Evolutionary conservation across 2,113 vertebrate genomes (phyloP).

Genomic region (Barbus barbus): DNA sequence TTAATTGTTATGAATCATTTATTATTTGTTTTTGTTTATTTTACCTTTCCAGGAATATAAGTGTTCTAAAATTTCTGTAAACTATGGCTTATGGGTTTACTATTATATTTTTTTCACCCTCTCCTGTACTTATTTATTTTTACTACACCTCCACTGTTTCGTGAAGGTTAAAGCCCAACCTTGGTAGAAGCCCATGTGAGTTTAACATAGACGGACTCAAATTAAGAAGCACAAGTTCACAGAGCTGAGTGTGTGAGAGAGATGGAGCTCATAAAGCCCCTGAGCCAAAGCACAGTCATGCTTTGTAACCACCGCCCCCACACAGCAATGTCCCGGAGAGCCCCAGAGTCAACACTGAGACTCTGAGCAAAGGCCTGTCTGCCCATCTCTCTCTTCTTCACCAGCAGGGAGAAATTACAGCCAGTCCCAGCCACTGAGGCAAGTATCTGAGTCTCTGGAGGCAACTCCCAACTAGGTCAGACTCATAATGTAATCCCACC

Average conservation of each 20-base stretch:
- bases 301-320: constrained; percentile 40
- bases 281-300: constrained; percentile 39
- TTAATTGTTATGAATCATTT: neutral
- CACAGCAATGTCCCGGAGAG: constrained; percentile 16
- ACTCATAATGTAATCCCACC: constrained; percentile 80
- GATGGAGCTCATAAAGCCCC: constrained; percentile 37
- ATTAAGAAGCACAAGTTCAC: constrained; percentile 4
- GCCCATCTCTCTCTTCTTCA: constrained; percentile 22
- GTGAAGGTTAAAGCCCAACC: constrained; percentile 1
- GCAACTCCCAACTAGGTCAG: constrained; percentile 80
- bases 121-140: neutral
- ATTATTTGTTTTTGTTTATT: neutral
- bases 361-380: constrained; percentile 22
- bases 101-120: neutral
- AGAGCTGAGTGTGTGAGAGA: neutral
- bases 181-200: constrained; percentile 18
- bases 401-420: constrained; percentile 41
- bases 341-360: constrained; percentile 27
- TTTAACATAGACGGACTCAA: constrained; percentile 21
- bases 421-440: constrained; percentile 38
- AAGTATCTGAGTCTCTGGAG: constrained; percentile 75
- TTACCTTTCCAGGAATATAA: neutral
- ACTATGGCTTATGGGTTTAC: neutral
- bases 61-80: neutral
- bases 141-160: neutral